phyloP scores from a whole-genome alignment of 2,797 vertebrate genomes.

The Periparus ater region DNA sequence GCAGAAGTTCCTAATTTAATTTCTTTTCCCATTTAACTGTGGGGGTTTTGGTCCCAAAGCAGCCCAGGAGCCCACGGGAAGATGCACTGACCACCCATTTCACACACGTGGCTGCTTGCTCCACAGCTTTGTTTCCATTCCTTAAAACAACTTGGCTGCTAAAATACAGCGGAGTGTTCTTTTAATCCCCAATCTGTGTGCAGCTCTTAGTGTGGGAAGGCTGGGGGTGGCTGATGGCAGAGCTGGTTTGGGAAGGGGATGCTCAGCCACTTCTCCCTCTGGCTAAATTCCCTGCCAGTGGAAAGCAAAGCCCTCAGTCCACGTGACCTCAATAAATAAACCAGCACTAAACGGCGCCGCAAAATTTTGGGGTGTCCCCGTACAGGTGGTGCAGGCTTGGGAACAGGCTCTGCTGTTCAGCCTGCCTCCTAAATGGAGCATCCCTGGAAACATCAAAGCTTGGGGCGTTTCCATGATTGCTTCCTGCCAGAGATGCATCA shows the following conservation, averaged over 20 bases:
- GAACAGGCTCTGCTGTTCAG: neutral
- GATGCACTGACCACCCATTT: neutral
- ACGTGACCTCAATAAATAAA: rapidly evolving
- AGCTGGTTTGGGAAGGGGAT: neutral
- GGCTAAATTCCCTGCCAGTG: neutral
- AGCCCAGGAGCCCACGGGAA: neutral
- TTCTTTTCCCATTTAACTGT: neutral
- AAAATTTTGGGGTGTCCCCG: neutral
- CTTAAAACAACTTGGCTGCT: neutral
- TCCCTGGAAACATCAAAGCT: constrained; percentile 35
- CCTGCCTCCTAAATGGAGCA: neutral
- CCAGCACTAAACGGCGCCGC: rapidly evolving
- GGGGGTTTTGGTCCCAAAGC: rapidly evolving
- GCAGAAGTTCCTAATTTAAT: neutral
- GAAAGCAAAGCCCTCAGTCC: neutral
- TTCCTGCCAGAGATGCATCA: constrained; percentile 51
- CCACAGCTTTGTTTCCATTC: neutral
- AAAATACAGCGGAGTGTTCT: neutral
- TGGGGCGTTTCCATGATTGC: constrained; percentile 49
- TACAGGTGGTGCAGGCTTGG: neutral
- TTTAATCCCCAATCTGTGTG: neutral
- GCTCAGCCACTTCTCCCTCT: neutral
- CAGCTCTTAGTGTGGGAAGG: neutral
- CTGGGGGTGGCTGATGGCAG: neutral
- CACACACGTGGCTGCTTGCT: neutral